Evolutionary conservation across 2,888 invertebrate species (phyloP).

Genomic region (Drosophila subsilvestris): DNA sequence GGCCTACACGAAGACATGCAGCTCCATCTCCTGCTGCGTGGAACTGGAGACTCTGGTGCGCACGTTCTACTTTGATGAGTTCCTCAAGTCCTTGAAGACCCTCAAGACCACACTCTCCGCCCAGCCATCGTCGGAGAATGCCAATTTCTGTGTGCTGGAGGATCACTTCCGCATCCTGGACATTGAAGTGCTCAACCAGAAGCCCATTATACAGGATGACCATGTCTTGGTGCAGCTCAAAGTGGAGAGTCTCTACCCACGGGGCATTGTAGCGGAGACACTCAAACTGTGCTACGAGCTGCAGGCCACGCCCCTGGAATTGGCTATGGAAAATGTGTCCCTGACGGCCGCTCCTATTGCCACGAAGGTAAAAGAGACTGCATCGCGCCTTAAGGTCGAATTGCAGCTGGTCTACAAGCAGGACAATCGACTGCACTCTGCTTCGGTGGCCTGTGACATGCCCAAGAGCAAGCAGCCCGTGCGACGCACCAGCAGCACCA

Average conservation of each 20-base stretch:
- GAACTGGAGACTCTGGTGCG: slow-evolving; percentile 90
- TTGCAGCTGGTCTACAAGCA: slow-evolving; percentile 92
- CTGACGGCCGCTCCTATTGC: slow-evolving; percentile 13
- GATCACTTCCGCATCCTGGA: slow-evolving; percentile 85
- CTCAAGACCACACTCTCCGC: slow-evolving; percentile 78
- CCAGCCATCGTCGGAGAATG: slow-evolving; percentile 80
- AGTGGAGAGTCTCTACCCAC: slow-evolving; percentile 87
- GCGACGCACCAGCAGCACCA: slow-evolving; percentile 89
- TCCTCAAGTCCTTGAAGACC: slow-evolving; percentile 88
- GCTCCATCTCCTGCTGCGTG: slow-evolving; percentile 90
- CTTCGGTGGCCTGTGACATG: slow-evolving; percentile 89
- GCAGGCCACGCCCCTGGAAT: slow-evolving; percentile 76
- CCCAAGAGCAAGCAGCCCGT: slow-evolving; percentile 86
- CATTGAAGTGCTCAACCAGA: slow-evolving; percentile 75
- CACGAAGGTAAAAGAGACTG: slow-evolving; percentile 59
- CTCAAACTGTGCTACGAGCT: slow-evolving; percentile 88
- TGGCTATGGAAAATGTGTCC: slow-evolving; percentile 48
- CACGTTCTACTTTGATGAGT: slow-evolving; percentile 92
- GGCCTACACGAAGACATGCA: slow-evolving; percentile 91
- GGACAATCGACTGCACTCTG: slow-evolving; percentile 91
- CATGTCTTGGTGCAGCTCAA: slow-evolving; percentile 86
- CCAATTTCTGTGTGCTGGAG: slow-evolving; percentile 82
- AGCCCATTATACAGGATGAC: slow-evolving; percentile 85
- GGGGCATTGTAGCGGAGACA: slow-evolving; percentile 87
- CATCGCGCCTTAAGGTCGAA: slow-evolving; percentile 85